phyloP scores from a whole-genome alignment of 2,113 vertebrate genomes.

The Peromyscus leucopus region DNA sequence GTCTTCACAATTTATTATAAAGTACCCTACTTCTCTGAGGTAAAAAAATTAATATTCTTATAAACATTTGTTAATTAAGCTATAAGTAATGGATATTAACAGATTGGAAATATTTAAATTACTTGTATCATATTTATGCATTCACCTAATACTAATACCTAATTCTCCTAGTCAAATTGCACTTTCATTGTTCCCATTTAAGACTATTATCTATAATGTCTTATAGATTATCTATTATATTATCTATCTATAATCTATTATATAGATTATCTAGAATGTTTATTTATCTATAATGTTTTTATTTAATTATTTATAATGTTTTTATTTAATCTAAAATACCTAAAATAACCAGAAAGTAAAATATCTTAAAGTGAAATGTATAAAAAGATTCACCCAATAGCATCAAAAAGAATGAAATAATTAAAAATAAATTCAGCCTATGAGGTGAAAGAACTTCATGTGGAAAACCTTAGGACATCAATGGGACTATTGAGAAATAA shows the following conservation, averaged over 20 bases:
- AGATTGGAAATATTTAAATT: background rate
- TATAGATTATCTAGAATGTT: no score
- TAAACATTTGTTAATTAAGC: background rate
- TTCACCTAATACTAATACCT: background rate
- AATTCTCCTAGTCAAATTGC: background rate
- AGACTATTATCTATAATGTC: background rate
- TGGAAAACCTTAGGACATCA: background rate
- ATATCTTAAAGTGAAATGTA: no score
- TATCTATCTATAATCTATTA: no score
- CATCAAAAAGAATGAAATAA: background rate
- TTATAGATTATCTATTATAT: no score
- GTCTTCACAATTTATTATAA: background rate
- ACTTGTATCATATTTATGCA: background rate
- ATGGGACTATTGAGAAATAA: background rate
- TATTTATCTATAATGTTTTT: no score
- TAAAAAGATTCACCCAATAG: no score
- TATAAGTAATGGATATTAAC: background rate
- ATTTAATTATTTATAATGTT: background rate
- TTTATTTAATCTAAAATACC: background rate
- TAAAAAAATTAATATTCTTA: background rate
- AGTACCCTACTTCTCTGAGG: background rate
- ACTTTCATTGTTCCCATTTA: background rate
- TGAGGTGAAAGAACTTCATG: background rate
- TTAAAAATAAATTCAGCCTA: background rate
- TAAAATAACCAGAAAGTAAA: background rate